Percentiles rank a stretch among this genome's conserved stretches.
These are phyloP conservation scores for Harpegnathos saltator DNA, from an alignment of 1,140 invertebrate genomes.

Conservation along the genomic window DNA sequence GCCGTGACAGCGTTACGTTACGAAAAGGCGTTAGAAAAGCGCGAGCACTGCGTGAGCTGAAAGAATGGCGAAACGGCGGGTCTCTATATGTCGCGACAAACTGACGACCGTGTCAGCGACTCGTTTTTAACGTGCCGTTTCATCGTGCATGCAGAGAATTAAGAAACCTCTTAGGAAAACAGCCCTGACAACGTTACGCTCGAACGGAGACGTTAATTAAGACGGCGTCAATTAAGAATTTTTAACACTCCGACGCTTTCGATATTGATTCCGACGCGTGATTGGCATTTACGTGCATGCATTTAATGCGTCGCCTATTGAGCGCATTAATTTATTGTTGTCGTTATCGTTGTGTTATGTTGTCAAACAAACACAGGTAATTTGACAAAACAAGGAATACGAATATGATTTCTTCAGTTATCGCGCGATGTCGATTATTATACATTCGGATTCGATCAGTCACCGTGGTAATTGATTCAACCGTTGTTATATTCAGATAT, in stretches of 20 bases:
- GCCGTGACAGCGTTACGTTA: background rate
- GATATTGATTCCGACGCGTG: background rate
- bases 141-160: background rate
- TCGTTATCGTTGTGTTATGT: too few relatives aligned
- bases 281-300: background rate
- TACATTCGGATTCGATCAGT: too few relatives aligned
- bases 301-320: background rate
- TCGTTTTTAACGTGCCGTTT: background rate
- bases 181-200: constrained; percentile 13
- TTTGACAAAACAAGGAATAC: background rate
- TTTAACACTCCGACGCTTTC: background rate
- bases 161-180: constrained; percentile 4
- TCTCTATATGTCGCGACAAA: background rate
- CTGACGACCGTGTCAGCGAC: background rate
- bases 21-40: background rate
- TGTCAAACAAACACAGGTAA: too few relatives aligned
- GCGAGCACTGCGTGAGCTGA: too few relatives aligned
- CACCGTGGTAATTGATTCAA: too few relatives aligned
- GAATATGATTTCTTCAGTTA: background rate
- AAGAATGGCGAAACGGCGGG: background rate
- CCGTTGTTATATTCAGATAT: too few relatives aligned
- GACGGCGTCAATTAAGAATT: constrained; percentile 15
- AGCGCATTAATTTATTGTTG: too few relatives aligned
- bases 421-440: too few relatives aligned
- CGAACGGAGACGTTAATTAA: background rate